phyloP scores from a whole-genome alignment of 1,140 invertebrate species.

The Drosophila sp. region DNA sequence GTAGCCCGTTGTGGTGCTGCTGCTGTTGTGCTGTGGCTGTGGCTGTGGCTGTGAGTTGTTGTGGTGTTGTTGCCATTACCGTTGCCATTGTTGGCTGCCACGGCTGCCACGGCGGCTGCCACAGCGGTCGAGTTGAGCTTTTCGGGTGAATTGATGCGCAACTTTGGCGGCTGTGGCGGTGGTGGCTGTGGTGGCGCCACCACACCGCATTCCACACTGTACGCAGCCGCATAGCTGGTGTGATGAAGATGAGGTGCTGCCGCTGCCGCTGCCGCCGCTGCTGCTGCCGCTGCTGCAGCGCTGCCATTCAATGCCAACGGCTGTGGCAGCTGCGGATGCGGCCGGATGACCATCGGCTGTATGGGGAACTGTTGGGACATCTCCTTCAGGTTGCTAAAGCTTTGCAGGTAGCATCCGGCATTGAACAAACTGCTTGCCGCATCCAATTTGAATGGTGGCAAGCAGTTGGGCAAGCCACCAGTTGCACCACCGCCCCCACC shows the following conservation, averaged over 20 bases:
- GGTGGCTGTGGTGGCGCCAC: conserved; percentile 54
- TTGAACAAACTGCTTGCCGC: conserved; percentile 77
- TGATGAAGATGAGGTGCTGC: conserved; percentile 81
- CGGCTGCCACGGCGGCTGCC: conserved; percentile 51
- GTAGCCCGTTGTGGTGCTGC: conserved; percentile 52
- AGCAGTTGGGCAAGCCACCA: conserved; percentile 48
- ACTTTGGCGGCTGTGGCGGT: conserved; percentile 84
- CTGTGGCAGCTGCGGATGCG: conserved; percentile 83
- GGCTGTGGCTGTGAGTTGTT: no score
- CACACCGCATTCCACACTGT: conserved; percentile 73
- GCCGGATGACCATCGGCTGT: conserved; percentile 81
- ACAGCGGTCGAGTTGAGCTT: conserved; percentile 82
- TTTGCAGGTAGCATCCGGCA: conserved; percentile 83
- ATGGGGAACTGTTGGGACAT: conserved; percentile 84
- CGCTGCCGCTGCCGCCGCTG: conserved; percentile 64
- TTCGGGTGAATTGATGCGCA: conserved; percentile 85
- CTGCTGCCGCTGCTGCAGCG: conserved; percentile 63
- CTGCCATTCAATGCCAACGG: conserved; percentile 75
- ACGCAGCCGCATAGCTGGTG: conserved; percentile 76
- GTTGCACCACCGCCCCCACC: conserved; percentile 22
- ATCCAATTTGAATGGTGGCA: conserved; percentile 79
- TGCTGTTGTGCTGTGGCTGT: no score
- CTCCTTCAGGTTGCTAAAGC: conserved; percentile 83
- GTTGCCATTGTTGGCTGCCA: conserved; percentile 51
- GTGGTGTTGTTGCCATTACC: conserved; percentile 21